Base-by-base conservation (phyloP, 1,140 invertebrate genomes). In the Heliconius hermathena region DNA sequence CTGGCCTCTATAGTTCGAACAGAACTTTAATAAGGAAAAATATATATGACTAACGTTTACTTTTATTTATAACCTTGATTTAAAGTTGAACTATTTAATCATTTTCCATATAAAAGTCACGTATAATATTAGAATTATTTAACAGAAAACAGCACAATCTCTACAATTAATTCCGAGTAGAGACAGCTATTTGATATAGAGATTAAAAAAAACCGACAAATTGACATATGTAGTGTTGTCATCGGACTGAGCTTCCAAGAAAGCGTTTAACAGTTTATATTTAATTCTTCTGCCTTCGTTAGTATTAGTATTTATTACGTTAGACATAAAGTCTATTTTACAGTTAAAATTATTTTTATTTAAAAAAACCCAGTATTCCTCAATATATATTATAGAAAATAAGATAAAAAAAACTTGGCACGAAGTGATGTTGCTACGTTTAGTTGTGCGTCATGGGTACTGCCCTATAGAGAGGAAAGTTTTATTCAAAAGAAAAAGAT, bases 371-470 rank as follows among this genome's bases (percentile, higher is more conserved):
- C 22, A 26, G 29, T 81, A 79, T 74, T 81, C 13, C 75, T 74
- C 76, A 70, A 29, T 81, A 80, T 84, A 85, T n/a, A n/a, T n/a
- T n/a, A n/a, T 78, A 82, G 22, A 80, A 72, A 26, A 73, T 74
- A 60, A 72, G 81, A 85, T 85, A 83, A 86, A 86, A 85, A 84
- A 86, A 80, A 79, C 66, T 88, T 88, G 85, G 85, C 87, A 86
- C 79, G 78, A 78, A 80, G 57, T 74, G 49, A 52, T 33, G 66
- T 66, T 66, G 36, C 36, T 83, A 84, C 81, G 78, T 80, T 79
- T 77, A 74, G 60, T 81, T 76, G 33, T 84, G 81, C 82, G 54
- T 85, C 80, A 84, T 52, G 73, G 73, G 70, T 33, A 79, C 79
- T 74, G 22, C 76, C 71, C 29, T 26, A 8, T 20, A 29, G 36